phyloP scores from a whole-genome alignment of 2,797 vertebrate species.

The Acrossocheilus wenchowensis region DNA sequence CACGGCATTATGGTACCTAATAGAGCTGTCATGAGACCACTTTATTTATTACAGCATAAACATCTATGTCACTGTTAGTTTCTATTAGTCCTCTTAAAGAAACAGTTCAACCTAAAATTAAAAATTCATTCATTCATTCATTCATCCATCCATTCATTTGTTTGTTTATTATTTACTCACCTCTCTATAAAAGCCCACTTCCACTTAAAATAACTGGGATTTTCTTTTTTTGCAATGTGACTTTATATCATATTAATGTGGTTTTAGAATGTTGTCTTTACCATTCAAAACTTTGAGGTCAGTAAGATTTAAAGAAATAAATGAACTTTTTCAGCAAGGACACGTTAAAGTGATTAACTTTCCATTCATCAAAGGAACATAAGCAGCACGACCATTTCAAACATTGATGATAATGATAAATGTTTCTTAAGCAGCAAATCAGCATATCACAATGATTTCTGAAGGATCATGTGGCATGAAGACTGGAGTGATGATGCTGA shows the following conservation, averaged over 20 bases:
- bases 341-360: not conserved
- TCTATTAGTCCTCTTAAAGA: not conserved
- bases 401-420: not conserved
- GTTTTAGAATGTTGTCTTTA: not conserved
- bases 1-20: slow-evolving; percentile 32
- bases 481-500: not conserved
- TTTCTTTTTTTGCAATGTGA: not conserved
- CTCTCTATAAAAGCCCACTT: not conserved
- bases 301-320: not conserved
- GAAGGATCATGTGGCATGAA: not conserved
- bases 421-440: not conserved
- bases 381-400: not conserved
- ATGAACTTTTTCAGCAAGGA: not conserved
- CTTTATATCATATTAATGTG: not conserved
- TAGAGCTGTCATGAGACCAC: not conserved
- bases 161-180: not conserved
- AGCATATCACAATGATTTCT: not conserved
- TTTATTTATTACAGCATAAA: slow-evolving; percentile 17
- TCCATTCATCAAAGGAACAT: not conserved
- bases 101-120: not conserved
- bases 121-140: not conserved
- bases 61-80: not conserved
- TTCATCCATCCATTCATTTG: not conserved
- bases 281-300: not conserved
- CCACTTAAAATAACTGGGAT: not conserved